Evolutionary conservation across 2,797 vertebrate species (phyloP).

Genomic region (Varecia variegata): DNA sequence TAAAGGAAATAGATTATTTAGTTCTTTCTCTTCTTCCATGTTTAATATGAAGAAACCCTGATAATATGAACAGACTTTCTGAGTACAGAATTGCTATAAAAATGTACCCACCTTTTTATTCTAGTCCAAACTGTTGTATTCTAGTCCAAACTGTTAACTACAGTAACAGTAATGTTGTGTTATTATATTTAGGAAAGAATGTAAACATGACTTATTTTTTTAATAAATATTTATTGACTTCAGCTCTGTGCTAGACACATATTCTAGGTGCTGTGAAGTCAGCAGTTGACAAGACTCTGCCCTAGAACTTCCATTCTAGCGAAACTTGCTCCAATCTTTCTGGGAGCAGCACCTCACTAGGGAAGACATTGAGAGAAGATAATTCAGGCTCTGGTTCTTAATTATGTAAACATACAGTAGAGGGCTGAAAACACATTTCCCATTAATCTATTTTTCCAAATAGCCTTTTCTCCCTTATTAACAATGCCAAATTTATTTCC

Average conservation of each 20-base stretch:
- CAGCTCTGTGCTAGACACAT: neutral
- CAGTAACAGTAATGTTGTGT: neutral
- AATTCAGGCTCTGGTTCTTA: neutral
- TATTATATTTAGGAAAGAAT: neutral
- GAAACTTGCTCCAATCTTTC: neutral
- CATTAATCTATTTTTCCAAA: neutral
- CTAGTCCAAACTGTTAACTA: neutral
- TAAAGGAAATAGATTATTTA: conserved; percentile 48
- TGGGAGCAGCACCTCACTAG: neutral
- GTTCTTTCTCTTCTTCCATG: conserved; percentile 33
- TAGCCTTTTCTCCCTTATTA: neutral
- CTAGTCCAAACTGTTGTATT: neutral
- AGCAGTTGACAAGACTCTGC: neutral
- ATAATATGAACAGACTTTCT: conserved; percentile 8
- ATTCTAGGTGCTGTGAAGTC: neutral
- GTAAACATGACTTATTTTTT: neutral
- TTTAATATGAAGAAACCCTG: conserved; percentile 74
- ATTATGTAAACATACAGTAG: neutral
- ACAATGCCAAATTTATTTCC: neutral
- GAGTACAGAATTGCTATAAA: conserved; percentile 7
- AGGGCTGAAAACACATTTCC: neutral
- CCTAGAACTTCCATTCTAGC: neutral
- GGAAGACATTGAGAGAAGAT: neutral
- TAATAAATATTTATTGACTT: neutral
- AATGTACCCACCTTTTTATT: neutral